These are phyloP conservation scores for Apodemia zela DNA, from an alignment of 2,888 invertebrate genomes.

Conservation along the genomic window DNA sequence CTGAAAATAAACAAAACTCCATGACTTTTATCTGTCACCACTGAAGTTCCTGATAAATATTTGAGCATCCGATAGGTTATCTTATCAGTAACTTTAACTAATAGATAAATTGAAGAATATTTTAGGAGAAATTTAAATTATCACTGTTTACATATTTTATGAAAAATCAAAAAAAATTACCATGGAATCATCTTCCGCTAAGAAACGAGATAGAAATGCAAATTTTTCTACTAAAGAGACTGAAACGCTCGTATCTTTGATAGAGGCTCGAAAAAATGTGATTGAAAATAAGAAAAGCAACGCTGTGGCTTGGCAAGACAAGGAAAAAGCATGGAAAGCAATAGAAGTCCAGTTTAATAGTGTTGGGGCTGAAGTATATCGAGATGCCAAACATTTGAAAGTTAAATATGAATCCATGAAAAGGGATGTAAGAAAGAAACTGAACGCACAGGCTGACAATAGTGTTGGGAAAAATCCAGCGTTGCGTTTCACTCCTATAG, in stretches of 20 bases:
- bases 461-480: constrained; percentile 1
- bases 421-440: constrained; percentile 18
- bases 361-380: neutral
- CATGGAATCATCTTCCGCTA: neutral
- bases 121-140: neutral
- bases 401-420: constrained; percentile 18
- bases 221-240: constrained; percentile 17
- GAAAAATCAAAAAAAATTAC: neutral
- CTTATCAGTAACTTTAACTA: constrained; percentile 15
- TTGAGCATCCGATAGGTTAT: neutral
- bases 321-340: constrained; percentile 17
- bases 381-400: constrained; percentile 18
- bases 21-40: constrained; percentile 2
- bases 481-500: neutral
- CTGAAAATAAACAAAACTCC: neutral
- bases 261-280: constrained; percentile 13
- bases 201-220: constrained; percentile 18
- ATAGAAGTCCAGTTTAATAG: constrained; percentile 13
- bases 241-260: constrained; percentile 10
- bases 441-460: neutral
- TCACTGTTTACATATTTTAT: neutral
- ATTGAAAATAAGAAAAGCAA: constrained; percentile 19
- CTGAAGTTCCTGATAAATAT: constrained; percentile 2
- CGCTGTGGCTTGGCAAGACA: constrained; percentile 14
- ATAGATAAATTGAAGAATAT: neutral